These are phyloP conservation scores for Gisinianus flammeolus DNA, from an alignment of 2,888 invertebrate genomes.

Conservation along the genomic window DNA sequence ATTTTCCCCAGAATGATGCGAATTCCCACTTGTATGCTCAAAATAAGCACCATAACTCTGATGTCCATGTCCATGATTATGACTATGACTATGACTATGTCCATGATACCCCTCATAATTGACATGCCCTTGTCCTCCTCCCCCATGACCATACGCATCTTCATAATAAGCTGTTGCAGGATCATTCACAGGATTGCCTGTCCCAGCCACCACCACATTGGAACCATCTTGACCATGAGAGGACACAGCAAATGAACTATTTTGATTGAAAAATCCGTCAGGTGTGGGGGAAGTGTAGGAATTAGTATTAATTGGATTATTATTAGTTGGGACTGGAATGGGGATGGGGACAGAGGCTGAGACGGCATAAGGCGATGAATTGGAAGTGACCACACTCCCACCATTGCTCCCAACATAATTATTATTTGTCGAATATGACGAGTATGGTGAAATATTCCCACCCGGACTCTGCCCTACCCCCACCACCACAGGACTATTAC, in stretches of 20 bases:
- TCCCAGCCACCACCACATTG: not conserved
- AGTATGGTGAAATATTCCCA: conserved; percentile 27
- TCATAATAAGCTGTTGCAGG: conserved; percentile 17
- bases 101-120: conserved; percentile 18
- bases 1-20: conserved; percentile 43
- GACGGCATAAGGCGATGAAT: conserved; percentile 17
- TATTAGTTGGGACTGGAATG: conserved; percentile 1
- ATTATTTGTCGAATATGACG: not conserved
- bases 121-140: not conserved
- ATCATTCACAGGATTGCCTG: not conserved
- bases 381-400: not conserved
- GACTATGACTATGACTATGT: not conserved
- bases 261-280: conserved; percentile 20
- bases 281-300: not conserved
- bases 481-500: not conserved
- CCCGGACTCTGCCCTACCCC: not conserved
- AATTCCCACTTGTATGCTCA: conserved; percentile 19
- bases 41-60: conserved; percentile 27
- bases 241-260: not conserved
- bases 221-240: not conserved
- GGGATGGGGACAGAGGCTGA: not conserved
- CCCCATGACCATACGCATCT: conserved; percentile 13
- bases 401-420: not conserved
- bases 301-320: not conserved
- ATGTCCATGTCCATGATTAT: conserved; percentile 2